Base-by-base conservation (phyloP, 2,888 invertebrate genomes). In the Embidobia sp. region DNA sequence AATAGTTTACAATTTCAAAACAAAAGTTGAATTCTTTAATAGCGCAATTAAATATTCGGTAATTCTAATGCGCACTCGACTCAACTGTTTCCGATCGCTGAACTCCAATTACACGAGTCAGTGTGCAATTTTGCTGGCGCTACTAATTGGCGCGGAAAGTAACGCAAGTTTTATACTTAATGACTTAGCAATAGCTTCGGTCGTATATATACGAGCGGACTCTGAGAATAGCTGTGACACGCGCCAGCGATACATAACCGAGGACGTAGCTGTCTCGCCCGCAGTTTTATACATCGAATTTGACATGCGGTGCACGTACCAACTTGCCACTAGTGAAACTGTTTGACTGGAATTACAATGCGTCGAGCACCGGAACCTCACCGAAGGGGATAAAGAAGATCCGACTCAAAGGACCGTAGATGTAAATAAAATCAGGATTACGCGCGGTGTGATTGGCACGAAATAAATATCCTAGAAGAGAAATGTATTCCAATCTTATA, bases 211-310 rank as follows among this genome's bases (percentile, higher is more conserved):
- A 63, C 22, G 40, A 51, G 40, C n/a, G 11, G 27, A 3, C 16
- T 33, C 31, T 59, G 66, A 61, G 64, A 75, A 57, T 64, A 81
- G 75, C 81, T 80, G 77, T 83, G 84, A 88, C 89, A 89, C 89
- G 89, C 87, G 84, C 87, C 79, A 81, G 82, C 85, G 87, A 89
- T 89, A 89, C 86, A 86, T 89, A 89, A 88, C 82, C 83, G 81
- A 80, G 80, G 79, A 83, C 80, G 83, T 81, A 84, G 86, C 86
- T 85, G 88, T 87, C 87, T 87, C 84, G 77, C 80, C 78, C 80
- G 82, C 83, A 88, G 87, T 89, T 89, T 89, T 89, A 89, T 88
- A 84, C 85, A 86, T 85, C 87, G 86, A 87, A 86, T 86, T 89
- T 89, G 88, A 88, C 85, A 89, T 84, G 85, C 89, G 77, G 49